These are phyloP conservation scores for Gymnothorax reevesii DNA, from an alignment of 2,797 vertebrate species.

Conservation along the genomic window DNA sequence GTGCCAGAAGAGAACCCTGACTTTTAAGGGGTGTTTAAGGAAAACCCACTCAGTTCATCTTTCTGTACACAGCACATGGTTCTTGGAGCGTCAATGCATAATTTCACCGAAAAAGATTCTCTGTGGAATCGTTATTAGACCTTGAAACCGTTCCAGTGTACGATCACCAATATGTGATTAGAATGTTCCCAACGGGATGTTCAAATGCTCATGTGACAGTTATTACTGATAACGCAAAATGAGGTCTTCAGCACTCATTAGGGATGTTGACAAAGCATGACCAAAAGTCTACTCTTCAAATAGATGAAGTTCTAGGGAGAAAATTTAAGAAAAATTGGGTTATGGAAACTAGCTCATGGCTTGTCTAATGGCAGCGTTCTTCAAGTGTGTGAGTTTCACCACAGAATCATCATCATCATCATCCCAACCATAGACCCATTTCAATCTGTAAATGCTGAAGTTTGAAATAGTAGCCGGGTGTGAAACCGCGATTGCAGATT, in stretches of 20 bases:
- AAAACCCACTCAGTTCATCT: neutral
- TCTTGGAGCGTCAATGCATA: neutral
- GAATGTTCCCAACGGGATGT: too few relatives aligned
- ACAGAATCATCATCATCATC: neutral
- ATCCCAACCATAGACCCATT: neutral
- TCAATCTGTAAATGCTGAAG: neutral
- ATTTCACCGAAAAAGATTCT: neutral
- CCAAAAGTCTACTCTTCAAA: too few relatives aligned
- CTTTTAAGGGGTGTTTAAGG: neutral
- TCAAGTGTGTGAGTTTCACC: neutral
- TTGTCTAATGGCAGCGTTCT: neutral
- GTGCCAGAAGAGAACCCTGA: neutral
- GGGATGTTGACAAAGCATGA: too few relatives aligned
- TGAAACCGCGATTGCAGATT: neutral
- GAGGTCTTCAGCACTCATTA: neutral
- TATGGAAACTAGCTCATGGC: too few relatives aligned
- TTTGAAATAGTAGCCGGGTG: neutral
- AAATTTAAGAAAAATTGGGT: too few relatives aligned
- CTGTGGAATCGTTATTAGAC: neutral
- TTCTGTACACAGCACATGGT: neutral
- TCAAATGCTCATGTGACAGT: too few relatives aligned
- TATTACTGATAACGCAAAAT: too few relatives aligned
- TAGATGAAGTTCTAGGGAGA: too few relatives aligned
- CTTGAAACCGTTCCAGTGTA: too few relatives aligned
- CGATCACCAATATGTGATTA: too few relatives aligned